Evolutionary conservation across 2,888 invertebrate species (phyloP), one percentile per base, ranked within the genome.

Genomic region (Hesperia comma): DNA sequence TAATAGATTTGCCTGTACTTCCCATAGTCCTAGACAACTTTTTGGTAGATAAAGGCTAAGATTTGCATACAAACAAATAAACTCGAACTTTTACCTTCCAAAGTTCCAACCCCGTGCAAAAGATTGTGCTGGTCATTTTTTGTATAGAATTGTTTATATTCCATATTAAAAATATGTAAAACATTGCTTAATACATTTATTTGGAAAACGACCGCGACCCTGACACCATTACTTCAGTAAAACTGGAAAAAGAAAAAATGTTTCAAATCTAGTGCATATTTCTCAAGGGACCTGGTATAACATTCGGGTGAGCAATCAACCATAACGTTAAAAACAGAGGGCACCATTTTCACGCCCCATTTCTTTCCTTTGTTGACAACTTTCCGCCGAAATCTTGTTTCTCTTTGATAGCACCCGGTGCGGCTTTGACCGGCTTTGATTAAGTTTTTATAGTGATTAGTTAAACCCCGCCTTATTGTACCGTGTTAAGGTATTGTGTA

Each of bases 311-410:
- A 49, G 37, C 46, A 49, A 46, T 63, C 56, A 56, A 43, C 56
- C 55, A 43, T 37, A 40, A 56, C 32, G 63, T 63, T 56, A 54
- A 57, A 63, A 43, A 33, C 51, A 51, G 33, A 55, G 46, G 56
- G 33, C 53, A 53, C 55, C 21, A 40, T 63, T 63, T 43, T 55
- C 55, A 49, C 63, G 56, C 56, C 56, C 63, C 63, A 63, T 56
- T 56, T 56, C 15, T 55, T 63, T 37, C 15, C 37, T 37, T 43
- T 63, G 63, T 56, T 43, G 55, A 56, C 63, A 49, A 63, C n/a
- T 63, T 63, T 63, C 33, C 15, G 56, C 37, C 21, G 21, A 56
- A 63, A 56, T 33, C 33, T 40, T 49, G 37, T 57, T 40, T 46
- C 32, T 55, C 33, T 55, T 43, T 43, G 58, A 58, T 58, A 58